These are phyloP conservation scores for Melanophora roralis DNA, from an alignment of 2,888 invertebrate genomes.

Conservation along the genomic window DNA sequence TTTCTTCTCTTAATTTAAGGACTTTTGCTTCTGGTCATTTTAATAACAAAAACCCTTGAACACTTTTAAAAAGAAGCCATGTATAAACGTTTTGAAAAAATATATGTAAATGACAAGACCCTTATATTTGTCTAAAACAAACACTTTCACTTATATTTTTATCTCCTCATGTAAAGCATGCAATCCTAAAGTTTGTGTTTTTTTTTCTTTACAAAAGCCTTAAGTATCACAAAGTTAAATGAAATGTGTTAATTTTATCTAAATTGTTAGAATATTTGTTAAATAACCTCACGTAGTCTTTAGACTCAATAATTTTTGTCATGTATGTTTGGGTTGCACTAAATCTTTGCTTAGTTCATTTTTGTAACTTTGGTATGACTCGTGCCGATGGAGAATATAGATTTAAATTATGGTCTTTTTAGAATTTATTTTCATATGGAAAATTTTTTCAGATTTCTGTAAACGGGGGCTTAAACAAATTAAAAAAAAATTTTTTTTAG, in stretches of 20 bases:
- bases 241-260: conserved; percentile 75
- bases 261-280: conserved; percentile 74
- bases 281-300: conserved; percentile 74
- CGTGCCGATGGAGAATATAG: too few species aligned
- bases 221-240: conserved; percentile 8
- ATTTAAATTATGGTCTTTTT: too few species aligned
- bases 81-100: not conserved
- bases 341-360: not conserved
- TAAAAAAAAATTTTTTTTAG: too few species aligned
- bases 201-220: not conserved
- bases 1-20: not conserved
- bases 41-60: conserved; percentile 46
- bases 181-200: conserved; percentile 3
- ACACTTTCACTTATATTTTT: not conserved
- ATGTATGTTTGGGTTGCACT: not conserved
- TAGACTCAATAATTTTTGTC: conserved; percentile 29
- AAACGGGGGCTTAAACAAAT: too few species aligned
- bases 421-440: too few species aligned
- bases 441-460: too few species aligned
- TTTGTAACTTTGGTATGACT: not conserved
- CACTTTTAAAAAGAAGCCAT: conserved; percentile 25
- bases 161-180: conserved; percentile 21
- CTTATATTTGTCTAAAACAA: not conserved
- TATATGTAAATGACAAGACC: not conserved
- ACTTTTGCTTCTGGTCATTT: conserved; percentile 15